Percentiles rank a stretch among this genome's conserved stretches.
Evolutionary conservation across 2,888 invertebrate species (phyloP).

Genomic region (Dilophus febrilis): DNA sequence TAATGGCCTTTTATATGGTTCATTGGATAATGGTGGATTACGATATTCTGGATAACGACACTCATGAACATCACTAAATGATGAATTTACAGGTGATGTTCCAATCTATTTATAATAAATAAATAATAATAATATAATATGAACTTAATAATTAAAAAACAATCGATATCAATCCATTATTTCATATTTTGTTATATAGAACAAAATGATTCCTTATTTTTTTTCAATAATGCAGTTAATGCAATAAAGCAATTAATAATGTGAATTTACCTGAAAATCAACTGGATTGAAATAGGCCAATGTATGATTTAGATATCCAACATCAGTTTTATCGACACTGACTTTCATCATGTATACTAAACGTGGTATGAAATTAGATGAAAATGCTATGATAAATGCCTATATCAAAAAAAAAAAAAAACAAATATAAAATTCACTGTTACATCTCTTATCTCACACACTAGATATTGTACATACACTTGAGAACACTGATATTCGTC

Average conservation of each 20-base stretch:
- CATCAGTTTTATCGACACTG: conserved; percentile 29
- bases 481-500: conserved; percentile 56
- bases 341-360: conserved; percentile 42
- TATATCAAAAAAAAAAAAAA: too few relatives aligned
- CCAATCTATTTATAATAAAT: conserved; percentile 18
- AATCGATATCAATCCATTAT: too few relatives aligned
- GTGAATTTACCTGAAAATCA: conserved; percentile 33
- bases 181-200: too few relatives aligned
- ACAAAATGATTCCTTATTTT: too few relatives aligned
- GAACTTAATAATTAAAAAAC: too few relatives aligned
- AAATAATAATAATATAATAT: too few relatives aligned
- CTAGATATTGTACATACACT: conserved; percentile 40
- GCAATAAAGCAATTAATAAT: neutral
- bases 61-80: conserved; percentile 24
- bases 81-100: conserved; percentile 20
- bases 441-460: too few relatives aligned
- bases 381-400: conserved; percentile 70
- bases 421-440: too few relatives aligned
- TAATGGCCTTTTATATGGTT: conserved; percentile 41
- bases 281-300: conserved; percentile 46
- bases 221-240: too few relatives aligned
- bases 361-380: conserved; percentile 66
- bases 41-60: conserved; percentile 55
- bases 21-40: conserved; percentile 34
- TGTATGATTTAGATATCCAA: conserved; percentile 51